Percentiles rank a stretch among this genome's conserved stretches.
These are phyloP conservation scores for Ichneumoninae sp. DNA, from an alignment of 2,888 invertebrate species.

Conservation along the genomic window DNA sequence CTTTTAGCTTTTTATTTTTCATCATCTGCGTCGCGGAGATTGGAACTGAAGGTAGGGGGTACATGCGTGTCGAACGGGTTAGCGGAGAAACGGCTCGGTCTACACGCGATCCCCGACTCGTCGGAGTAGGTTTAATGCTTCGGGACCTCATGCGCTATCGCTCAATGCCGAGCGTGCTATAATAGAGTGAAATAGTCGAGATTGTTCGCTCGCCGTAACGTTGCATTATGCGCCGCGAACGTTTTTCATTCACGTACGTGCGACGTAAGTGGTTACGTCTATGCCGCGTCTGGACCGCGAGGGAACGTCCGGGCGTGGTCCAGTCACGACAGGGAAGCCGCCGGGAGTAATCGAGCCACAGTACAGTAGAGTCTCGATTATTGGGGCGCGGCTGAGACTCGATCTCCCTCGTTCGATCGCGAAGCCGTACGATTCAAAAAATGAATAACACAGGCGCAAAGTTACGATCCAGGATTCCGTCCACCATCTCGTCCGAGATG, in stretches of 20 bases:
- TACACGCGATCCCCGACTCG: conserved; percentile 37
- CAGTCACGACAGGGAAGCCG: conserved; percentile 15
- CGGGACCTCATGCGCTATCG: conserved; percentile 18
- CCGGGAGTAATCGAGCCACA: not conserved
- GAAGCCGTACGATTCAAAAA: not conserved
- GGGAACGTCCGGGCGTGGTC: conserved; percentile 24
- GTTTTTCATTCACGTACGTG: conserved; percentile 57
- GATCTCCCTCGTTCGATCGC: not conserved
- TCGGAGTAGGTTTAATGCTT: conserved; percentile 21
- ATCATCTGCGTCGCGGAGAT: not conserved
- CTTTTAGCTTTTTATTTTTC: not conserved
- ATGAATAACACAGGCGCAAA: not conserved
- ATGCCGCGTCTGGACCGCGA: conserved; percentile 52
- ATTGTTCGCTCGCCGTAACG: conserved; percentile 29
- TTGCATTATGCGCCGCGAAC: conserved; percentile 33
- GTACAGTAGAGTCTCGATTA: conserved; percentile 9
- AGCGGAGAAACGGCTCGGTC: conserved; percentile 1
- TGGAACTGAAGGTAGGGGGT: not conserved
- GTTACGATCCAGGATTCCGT: too few species aligned
- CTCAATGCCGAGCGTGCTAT: conserved; percentile 24
- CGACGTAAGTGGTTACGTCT: conserved; percentile 58
- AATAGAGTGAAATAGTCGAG: conserved; percentile 40
- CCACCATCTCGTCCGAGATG: not conserved
- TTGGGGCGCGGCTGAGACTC: not conserved
- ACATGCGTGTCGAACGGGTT: not conserved